phyloP scores from a whole-genome alignment of 2,888 invertebrate genomes.

The Hirtodrosophila cameraria region DNA sequence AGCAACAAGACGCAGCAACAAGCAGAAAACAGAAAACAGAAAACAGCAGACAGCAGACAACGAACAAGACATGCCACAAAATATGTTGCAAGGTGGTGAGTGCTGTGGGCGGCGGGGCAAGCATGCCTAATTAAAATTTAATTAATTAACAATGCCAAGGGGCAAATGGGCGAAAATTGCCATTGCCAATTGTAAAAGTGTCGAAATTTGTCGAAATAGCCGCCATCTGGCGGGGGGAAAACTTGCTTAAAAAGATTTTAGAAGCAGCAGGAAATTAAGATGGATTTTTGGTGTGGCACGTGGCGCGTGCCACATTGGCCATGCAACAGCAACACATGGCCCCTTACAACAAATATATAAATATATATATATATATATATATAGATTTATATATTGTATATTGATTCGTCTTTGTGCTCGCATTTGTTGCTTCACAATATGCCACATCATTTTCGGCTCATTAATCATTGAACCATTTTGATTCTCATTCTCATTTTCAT shows the following conservation, averaged over 20 bases:
- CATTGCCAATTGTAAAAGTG: conserved; percentile 35
- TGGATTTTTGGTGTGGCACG: conserved; percentile 36
- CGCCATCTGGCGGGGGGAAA: conserved; percentile 56
- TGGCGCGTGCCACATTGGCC: conserved; percentile 27
- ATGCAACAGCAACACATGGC: conserved; percentile 74
- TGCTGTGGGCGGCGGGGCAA: neutral
- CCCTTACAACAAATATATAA: neutral
- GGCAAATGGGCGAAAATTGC: conserved; percentile 25
- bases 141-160: conserved; percentile 69
- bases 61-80: conserved; percentile 53
- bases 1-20: conserved; percentile 45
- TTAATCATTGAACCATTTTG: conserved; percentile 67
- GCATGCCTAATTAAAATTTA: conserved; percentile 72
- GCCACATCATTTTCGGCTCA: conserved; percentile 78
- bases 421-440: conserved; percentile 68
- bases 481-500: too few species aligned
- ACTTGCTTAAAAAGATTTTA: conserved; percentile 16
- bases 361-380: too few species aligned
- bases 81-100: conserved; percentile 1
- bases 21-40: conserved; percentile 16
- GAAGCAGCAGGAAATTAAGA: conserved; percentile 24
- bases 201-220: conserved; percentile 33
- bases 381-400: too few species aligned
- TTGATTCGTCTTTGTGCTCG: conserved; percentile 9
- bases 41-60: conserved; percentile 30